Evolutionary conservation across 2,797 vertebrate species (phyloP), one percentile per base, ranked within the genome.

Genomic region (Amblyopsis hoosieri): DNA sequence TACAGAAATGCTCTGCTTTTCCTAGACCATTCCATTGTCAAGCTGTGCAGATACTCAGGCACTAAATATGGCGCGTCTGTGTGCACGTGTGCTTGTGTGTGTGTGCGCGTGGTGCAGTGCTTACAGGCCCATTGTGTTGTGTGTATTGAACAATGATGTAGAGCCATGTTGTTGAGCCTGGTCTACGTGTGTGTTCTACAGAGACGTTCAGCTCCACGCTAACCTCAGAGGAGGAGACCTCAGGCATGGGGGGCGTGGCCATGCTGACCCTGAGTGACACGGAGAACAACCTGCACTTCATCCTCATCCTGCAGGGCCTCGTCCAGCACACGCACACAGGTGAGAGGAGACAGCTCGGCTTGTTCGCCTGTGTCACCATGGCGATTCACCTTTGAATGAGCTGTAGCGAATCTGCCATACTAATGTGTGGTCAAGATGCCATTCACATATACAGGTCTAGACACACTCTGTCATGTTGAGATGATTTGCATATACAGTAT

Each of bases 221-320:
- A 83, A 95, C 94, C 0, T 93, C 95, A 0, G 84, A 88, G 62
- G 77, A 87, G 6, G 91, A 92, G 63, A 86, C 92, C 8, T 66
- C 87, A 0, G 93, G 93, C 2, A 86, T 91, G 66, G 96, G 97
- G 1, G 97, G 95, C 64, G 95, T 98, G 14, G 92, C 95, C 67
- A 94, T 99, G 91, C 80, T 98, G 71, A 97, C 97, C 0, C 91
- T 98, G 69, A 98, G 97, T 0, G 96, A 98, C 85, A 91, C 91
- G 0, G 96, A 98, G 85, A 95, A 96, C 91, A 98, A 97, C 77
- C 91, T 99, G 31, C 96, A 99, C 81, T 99, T 99, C 85, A 94
- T 98, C 77, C 93, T 99, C 51, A 94, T 99, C 70, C 91, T 95
- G 37, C 93, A 95, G 49, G 96, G 97, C 29, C 89, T 98, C 60